Conservation (phyloP, 2,797 vertebrate species). For the Notolepis coatsorum region DNA sequence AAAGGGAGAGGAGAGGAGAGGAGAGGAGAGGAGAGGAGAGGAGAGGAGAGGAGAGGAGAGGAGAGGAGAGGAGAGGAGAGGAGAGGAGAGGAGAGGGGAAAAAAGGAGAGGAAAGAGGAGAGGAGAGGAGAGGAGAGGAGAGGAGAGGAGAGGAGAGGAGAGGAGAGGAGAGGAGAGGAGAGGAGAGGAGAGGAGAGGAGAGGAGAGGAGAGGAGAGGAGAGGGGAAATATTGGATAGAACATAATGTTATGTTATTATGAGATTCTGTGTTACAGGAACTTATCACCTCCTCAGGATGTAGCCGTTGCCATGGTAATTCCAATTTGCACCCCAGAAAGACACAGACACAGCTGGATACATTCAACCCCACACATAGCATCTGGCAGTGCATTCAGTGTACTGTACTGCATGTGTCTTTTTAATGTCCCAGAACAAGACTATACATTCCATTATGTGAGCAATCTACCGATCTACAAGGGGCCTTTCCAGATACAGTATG, state of each 20-base stretch:
- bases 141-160: neutral
- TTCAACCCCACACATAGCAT: constrained; percentile 8
- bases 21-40: neutral
- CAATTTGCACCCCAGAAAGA: constrained; percentile 34
- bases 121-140: neutral
- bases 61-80: neutral
- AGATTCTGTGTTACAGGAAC: constrained; percentile 14
- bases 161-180: too few relatives aligned
- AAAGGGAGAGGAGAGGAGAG: neutral
- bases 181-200: neutral
- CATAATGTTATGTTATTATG: neutral
- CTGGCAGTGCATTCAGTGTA: neutral
- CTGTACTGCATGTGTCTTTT: neutral
- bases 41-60: neutral
- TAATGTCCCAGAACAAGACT: neutral
- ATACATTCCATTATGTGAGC: neutral
- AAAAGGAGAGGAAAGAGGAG: too few relatives aligned
- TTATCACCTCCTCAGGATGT: constrained; percentile 40
- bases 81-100: too few relatives aligned
- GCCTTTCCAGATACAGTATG: too few relatives aligned
- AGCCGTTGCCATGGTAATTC: constrained; percentile 37
- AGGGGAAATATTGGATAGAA: neutral
- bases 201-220: neutral
- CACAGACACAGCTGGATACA: constrained; percentile 30
- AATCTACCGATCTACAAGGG: too few relatives aligned